Evolutionary conservation across 1,140 invertebrate genomes (phyloP), one percentile per base, ranked within the genome.

Genomic region (Triops longicaudatus): DNA sequence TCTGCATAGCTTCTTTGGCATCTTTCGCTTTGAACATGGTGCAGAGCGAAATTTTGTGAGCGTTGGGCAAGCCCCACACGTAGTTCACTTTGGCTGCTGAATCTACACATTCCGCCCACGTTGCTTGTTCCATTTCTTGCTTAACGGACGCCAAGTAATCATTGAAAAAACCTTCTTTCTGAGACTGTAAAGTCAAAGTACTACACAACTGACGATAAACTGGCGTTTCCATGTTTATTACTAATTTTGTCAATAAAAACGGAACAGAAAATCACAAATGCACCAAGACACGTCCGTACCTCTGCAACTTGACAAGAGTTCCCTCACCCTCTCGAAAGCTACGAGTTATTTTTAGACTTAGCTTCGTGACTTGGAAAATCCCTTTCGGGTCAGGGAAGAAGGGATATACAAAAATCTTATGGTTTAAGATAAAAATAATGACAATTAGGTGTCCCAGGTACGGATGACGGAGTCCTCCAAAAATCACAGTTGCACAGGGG

Each of bases 1-100:
- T 83, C 75, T 86, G 83, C 26, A 87, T 83, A 1, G 93, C 89
- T 81, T 87, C 86, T 76, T 88, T 84, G 10, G 85, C 82, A 83
- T 88, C 87, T 84, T 96, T 96, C 44, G 85, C 86, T 41, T 44
- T 71, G 37, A 73, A 77, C 27, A 26, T 17, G 50, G 50, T 1
- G 50, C 50, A 63, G 22, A 63, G 50, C 50, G 50, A 63, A 1
- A 63, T 17, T 63, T 63, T 63, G 50, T 22, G 50, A 22, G 50
- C 50, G 50, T 17, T 63, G 2, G 50, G 22, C 50, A 63, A 63
- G 17, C n/a, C 50, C 50, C 50, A 63, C 50, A 63, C 50, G 50
- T 63, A 63, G 50, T 22, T 63, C 14, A 63, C 17, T 63, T 63
- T 63, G 50, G 50, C n/a, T 63, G 50, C 50, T 63, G 50, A 63